These are phyloP conservation scores for Gymnoscopelus microlampas DNA, from an alignment of 2,797 vertebrate species.

Conservation along the genomic window DNA sequence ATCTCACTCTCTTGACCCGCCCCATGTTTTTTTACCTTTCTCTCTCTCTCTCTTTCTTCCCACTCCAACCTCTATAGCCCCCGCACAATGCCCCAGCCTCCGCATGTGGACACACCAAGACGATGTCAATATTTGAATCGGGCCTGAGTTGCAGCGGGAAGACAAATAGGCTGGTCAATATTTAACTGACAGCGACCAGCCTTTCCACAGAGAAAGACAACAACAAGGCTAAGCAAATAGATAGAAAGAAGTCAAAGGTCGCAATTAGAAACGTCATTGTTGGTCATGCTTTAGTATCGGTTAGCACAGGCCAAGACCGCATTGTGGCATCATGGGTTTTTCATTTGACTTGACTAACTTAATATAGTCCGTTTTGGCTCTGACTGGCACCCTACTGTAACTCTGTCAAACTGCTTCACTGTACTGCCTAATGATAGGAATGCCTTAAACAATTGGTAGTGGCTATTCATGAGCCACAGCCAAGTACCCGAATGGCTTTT, in stretches of 20 bases:
- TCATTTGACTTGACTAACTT: too few species aligned
- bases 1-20: constrained; percentile 51
- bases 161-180: constrained; percentile 73
- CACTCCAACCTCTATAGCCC: constrained; percentile 1
- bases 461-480: too few species aligned
- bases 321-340: too few species aligned
- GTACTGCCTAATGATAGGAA: too few species aligned
- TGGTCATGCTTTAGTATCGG: too few species aligned
- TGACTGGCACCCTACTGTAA: too few species aligned
- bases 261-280: neutral
- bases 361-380: too few species aligned
- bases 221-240: constrained; percentile 34
- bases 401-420: too few species aligned
- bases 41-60: constrained; percentile 27
- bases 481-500: too few species aligned
- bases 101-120: constrained; percentile 44
- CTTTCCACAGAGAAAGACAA: constrained; percentile 19
- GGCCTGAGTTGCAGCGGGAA: constrained; percentile 52
- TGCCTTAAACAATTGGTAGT: too few species aligned
- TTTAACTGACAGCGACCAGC: constrained; percentile 60
- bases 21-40: constrained; percentile 2
- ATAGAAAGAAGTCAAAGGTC: constrained; percentile 23
- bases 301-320: too few species aligned
- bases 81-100: constrained; percentile 27
- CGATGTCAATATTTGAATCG: constrained; percentile 76